phyloP scores from a whole-genome alignment of 2,113 vertebrate species.

The Sinocyclocheilus rhinocerous region DNA sequence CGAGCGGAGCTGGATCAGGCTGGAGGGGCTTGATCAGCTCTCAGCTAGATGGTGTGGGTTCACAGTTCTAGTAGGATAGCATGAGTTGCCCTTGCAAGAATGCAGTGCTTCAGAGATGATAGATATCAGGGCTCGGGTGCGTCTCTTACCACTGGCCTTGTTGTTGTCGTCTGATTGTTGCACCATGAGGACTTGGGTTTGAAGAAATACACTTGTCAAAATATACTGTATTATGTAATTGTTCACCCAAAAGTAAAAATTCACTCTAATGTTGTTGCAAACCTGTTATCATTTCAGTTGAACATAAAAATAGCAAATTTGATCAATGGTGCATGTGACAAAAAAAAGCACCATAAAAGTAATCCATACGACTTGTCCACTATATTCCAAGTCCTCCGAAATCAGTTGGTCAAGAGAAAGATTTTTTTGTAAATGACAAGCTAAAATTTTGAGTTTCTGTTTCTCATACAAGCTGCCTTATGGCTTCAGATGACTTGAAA shows the following conservation, averaged over 20 bases:
- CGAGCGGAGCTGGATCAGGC: constrained; percentile 11
- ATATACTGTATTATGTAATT: neutral
- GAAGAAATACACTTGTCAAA: neutral
- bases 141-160: neutral
- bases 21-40: constrained; percentile 30
- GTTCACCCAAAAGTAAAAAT: neutral
- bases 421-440: neutral
- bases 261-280: neutral
- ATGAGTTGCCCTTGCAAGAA: constrained; percentile 7
- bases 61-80: constrained; percentile 25
- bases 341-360: neutral
- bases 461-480: neutral
- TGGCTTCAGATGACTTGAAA: neutral
- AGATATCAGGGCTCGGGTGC: neutral
- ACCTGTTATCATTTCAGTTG: neutral
- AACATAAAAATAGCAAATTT: neutral
- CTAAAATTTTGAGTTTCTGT: neutral
- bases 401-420: neutral
- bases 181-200: neutral
- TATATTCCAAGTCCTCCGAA: neutral
- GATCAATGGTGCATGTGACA: neutral
- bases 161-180: constrained; percentile 8
- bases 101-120: constrained; percentile 27
- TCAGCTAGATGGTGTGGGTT: constrained; percentile 11
- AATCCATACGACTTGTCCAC: neutral